Conservation (phyloP, 2,797 vertebrate genomes). For the Danio tinwini region DNA sequence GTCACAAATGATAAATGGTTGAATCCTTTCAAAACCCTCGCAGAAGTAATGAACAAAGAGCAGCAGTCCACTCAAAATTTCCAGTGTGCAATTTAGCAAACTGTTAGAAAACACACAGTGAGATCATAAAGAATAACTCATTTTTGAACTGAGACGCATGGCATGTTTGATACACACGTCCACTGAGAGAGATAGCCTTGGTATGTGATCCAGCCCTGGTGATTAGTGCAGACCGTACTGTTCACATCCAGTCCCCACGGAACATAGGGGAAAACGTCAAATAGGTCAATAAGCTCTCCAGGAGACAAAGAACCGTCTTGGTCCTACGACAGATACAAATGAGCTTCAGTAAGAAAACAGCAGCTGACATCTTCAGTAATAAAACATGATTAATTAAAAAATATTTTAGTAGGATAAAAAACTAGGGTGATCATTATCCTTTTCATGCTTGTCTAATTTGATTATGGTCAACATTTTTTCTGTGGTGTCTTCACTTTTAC, state of each 20-base stretch:
- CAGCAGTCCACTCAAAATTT: neutral
- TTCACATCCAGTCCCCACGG: slow-evolving; percentile 92
- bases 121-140: neutral
- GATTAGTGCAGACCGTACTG: slow-evolving; percentile 93
- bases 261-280: slow-evolving; percentile 91
- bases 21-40: neutral
- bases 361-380: neutral
- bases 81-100: too few species aligned
- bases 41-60: neutral
- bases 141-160: neutral
- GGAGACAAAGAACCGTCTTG: slow-evolving; percentile 94
- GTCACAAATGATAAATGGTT: neutral
- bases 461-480: neutral
- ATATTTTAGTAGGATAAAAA: neutral
- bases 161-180: slow-evolving; percentile 78
- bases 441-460: neutral
- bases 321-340: slow-evolving; percentile 78
- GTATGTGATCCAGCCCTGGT: slow-evolving; percentile 95
- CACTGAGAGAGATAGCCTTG: slow-evolving; percentile 97
- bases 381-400: neutral
- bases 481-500: slow-evolving; percentile 69
- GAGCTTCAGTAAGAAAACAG: neutral
- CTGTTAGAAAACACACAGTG: neutral
- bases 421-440: neutral
- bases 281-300: slow-evolving; percentile 91